Evolutionary conservation across 2,888 invertebrate genomes (phyloP), one percentile per base, ranked within the genome.

Genomic region (Callyntrura guangdongensis): DNA sequence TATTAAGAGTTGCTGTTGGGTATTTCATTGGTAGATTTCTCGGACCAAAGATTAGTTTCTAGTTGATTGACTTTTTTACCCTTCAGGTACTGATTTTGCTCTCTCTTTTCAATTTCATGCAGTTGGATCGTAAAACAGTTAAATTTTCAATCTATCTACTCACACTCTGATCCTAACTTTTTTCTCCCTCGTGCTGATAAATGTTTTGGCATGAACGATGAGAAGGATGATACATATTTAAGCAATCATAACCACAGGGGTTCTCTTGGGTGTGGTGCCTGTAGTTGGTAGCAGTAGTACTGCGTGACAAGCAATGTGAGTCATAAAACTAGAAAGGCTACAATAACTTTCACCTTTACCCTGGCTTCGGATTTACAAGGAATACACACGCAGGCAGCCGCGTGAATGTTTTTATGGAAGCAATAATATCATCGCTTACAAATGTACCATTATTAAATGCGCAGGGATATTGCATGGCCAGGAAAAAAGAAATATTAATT

Each of bases 171-270:
- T 5, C 5, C 25, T 69, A 20, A 12, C 14, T n/a, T n/a, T n/a
- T n/a, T n/a, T n/a, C n/a, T n/a, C n/a, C n/a, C n/a, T n/a, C n/a
- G 6, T 77, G 77, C 47, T 77, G 77, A 77, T 47, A 77, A 77
- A 77, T 36, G 69, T 69, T 69, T 5, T 14, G 56, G 56, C 6
- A 56, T 14, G n/a, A 56, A 64, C 11, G 64, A 64, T 9, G 22
- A 14, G 64, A 64, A 20, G 22, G 9, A 64, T 20, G 64, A 20
- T 64, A 22, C 64, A 64, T 64, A 64, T 12, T 8, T 64, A 64
- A 25, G 64, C 12, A 17, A 72, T 49, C 77, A 77, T 53, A 81
- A 81, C 81, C 81, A 14, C 56, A 53, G 59, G 59, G 36, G 81
- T 27, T 27, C 56, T 59, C 25, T 45, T 64, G 83, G 83, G 83